phyloP scores from a whole-genome alignment of 2,888 invertebrate species.

The Neelides folsomi region DNA sequence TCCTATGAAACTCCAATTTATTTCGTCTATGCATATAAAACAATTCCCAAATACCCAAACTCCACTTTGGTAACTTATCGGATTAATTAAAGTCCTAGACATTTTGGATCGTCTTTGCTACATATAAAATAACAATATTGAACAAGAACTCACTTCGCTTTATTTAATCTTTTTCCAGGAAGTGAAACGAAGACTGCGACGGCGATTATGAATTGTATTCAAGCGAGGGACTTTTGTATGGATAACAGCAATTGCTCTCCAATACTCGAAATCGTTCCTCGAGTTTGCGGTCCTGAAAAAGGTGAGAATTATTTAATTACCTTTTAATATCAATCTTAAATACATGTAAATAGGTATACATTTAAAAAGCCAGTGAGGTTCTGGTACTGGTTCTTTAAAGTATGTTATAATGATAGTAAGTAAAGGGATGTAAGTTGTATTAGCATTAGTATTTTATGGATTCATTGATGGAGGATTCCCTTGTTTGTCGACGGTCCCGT shows the following conservation, averaged over 20 bases:
- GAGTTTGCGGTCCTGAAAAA: constrained; percentile 79
- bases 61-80: neutral
- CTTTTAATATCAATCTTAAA: too few species aligned
- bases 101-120: too few species aligned
- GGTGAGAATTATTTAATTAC: constrained; percentile 48
- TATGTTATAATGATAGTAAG: too few species aligned
- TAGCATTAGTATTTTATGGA: too few species aligned
- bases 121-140: neutral
- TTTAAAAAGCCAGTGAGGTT: too few species aligned
- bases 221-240: constrained; percentile 76
- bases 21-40: too few species aligned
- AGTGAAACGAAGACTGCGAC: constrained; percentile 63
- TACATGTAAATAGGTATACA: too few species aligned
- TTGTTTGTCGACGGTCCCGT: too few species aligned
- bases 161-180: constrained; percentile 46
- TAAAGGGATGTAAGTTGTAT: too few species aligned
- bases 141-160: constrained; percentile 1
- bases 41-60: neutral
- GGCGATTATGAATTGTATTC: constrained; percentile 73
- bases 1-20: too few species aligned
- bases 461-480: too few species aligned
- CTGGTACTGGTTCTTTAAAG: too few species aligned
- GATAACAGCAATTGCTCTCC: constrained; percentile 81
- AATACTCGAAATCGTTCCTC: constrained; percentile 76
- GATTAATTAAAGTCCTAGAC: neutral